phyloP scores from a whole-genome alignment of 1,140 invertebrate genomes.

The Muscidifurax raptorellus region DNA sequence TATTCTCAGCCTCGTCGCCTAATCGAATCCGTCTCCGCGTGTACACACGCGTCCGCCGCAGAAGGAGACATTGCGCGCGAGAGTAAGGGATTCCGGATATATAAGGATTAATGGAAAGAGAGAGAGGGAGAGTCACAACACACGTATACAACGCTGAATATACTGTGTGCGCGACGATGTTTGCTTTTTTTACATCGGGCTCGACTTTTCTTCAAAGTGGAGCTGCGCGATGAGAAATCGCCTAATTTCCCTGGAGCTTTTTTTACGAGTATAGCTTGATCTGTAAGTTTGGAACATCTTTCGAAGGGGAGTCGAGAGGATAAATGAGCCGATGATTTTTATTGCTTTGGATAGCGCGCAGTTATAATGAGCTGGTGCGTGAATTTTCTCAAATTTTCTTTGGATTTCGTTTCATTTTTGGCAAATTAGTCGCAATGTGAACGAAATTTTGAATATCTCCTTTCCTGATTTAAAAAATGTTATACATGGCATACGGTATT shows the following conservation, averaged over 20 bases:
- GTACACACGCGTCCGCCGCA: background rate
- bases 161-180: background rate
- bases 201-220: background rate
- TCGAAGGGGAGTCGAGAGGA: background rate
- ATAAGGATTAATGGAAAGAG: conserved; percentile 39
- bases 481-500: too few relatives aligned
- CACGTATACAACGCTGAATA: background rate
- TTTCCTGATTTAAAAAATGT: too few relatives aligned
- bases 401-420: too few relatives aligned
- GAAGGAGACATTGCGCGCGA: background rate
- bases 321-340: background rate
- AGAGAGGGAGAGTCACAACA: background rate
- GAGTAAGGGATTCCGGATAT: conserved; percentile 14
- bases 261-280: background rate
- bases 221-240: conserved; percentile 50
- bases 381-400: too few relatives aligned
- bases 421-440: too few relatives aligned
- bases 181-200: background rate
- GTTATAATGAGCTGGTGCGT: too few relatives aligned
- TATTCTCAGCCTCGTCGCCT: background rate
- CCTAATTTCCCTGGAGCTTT: conserved; percentile 55
- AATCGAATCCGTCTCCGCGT: conserved; percentile 24
- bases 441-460: too few relatives aligned
- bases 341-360: too few relatives aligned
- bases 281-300: background rate